Percentiles rank a stretch among this genome's conserved stretches.
Evolutionary conservation across 2,888 invertebrate genomes (phyloP).

Genomic region (Gnatocerus cornutus): DNA sequence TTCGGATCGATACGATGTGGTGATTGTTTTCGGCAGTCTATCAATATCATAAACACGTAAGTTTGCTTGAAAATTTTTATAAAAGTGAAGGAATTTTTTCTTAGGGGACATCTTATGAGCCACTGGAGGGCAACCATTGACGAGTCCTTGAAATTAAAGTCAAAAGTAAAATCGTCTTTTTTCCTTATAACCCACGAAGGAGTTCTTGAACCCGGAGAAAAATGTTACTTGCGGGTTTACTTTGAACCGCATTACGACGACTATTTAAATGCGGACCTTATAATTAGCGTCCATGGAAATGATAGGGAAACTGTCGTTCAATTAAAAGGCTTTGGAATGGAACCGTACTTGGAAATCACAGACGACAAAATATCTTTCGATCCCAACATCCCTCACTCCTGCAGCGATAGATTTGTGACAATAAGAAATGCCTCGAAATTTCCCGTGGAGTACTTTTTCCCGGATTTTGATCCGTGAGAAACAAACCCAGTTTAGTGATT

Average conservation of each 20-base stretch:
- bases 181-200: conserved; percentile 69
- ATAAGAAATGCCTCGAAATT: conserved; percentile 78
- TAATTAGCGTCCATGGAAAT: conserved; percentile 73
- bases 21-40: conserved; percentile 73
- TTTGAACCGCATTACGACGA: conserved; percentile 75
- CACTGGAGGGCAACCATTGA: conserved; percentile 74
- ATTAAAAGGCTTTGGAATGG: conserved; percentile 74
- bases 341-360: conserved; percentile 73
- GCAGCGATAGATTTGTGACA: conserved; percentile 75
- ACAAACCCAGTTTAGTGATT: neutral
- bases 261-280: conserved; percentile 63
- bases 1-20: conserved; percentile 77
- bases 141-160: conserved; percentile 61
- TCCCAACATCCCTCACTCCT: conserved; percentile 78
- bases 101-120: conserved; percentile 75
- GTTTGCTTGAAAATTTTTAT: too few species aligned
- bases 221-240: conserved; percentile 73
- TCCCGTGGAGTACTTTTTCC: conserved; percentile 80
- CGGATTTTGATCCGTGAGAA: conserved; percentile 79
- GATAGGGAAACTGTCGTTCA: conserved; percentile 71
- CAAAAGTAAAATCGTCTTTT: conserved; percentile 55
- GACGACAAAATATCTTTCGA: conserved; percentile 75
- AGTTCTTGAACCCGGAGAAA: conserved; percentile 72
- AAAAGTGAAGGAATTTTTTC: conserved; percentile 54
- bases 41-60: conserved; percentile 76